A percentile compares a stretch with the other conserved stretches of the same genome.
phyloP scores from a whole-genome alignment of 2,113 vertebrate genomes.

The Cephalopterus ornatus region DNA sequence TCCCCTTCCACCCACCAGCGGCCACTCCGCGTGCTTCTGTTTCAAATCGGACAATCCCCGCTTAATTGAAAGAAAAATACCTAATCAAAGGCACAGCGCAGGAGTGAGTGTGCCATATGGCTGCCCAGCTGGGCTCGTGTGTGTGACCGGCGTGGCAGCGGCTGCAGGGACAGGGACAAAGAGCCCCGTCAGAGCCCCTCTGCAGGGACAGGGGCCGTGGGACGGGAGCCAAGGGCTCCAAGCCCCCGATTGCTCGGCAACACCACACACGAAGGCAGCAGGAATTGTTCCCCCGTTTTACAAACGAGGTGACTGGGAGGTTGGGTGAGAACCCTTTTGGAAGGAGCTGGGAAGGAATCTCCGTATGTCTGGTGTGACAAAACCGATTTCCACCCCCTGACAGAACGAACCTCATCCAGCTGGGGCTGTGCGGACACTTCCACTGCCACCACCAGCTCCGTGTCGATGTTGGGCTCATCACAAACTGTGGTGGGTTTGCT shows the following conservation, averaged over 20 bases:
- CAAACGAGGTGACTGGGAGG: not conserved
- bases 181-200: not conserved
- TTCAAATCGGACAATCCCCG: not conserved
- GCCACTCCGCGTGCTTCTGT: not conserved
- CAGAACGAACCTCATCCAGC: not conserved
- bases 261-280: not conserved
- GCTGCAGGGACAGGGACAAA: not conserved
- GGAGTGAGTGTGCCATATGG: not conserved
- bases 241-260: not conserved
- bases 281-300: not conserved
- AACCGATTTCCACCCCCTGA: not conserved
- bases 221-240: not conserved
- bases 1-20: not conserved
- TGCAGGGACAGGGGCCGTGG: not conserved
- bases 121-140: slow-evolving; percentile 1
- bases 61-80: slow-evolving; percentile 15
- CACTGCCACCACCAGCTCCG: not conserved
- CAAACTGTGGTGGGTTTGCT: not conserved
- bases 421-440: not conserved
- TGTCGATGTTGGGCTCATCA: not conserved
- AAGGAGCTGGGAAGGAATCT: not conserved
- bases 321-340: not conserved
- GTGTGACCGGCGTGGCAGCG: not conserved
- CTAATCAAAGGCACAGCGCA: not conserved
- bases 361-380: not conserved